These are phyloP conservation scores for Microcebus jonahi DNA, from an alignment of 2,113 vertebrate genomes.

Conservation along the genomic window DNA sequence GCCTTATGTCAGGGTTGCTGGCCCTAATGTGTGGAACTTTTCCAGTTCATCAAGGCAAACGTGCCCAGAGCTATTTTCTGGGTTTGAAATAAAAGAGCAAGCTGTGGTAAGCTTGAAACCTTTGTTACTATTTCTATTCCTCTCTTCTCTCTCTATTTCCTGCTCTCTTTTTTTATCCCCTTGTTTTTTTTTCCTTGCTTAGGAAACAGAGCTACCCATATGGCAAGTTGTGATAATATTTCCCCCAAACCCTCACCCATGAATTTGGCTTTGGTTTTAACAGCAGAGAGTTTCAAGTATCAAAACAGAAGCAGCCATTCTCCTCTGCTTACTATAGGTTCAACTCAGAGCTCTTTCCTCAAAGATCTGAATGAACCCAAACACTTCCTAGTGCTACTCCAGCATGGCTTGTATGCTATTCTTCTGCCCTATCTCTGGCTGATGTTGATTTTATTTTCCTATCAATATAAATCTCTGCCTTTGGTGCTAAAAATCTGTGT, in stretches of 20 bases:
- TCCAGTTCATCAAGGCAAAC: conserved; percentile 75
- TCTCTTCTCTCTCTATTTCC: conserved; percentile 51
- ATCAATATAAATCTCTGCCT: neutral
- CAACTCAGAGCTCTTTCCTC: neutral
- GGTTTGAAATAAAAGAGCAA: conserved; percentile 74
- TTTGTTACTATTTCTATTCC: conserved; percentile 60
- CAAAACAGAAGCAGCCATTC: neutral
- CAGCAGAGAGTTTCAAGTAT: conserved; percentile 4
- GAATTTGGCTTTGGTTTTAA: conserved; percentile 43
- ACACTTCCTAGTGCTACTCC: too few relatives aligned
- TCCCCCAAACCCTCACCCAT: neutral
- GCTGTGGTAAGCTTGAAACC: conserved; percentile 51
- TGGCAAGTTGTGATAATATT: conserved; percentile 59
- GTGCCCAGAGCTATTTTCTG: conserved; percentile 72
- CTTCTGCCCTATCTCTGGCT: neutral
- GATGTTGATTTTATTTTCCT: neutral
- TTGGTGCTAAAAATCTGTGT: neutral
- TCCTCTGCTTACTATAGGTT: neutral
- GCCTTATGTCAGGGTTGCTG: conserved; percentile 65
- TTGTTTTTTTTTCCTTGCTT: conserved; percentile 36
- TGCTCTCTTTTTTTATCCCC: conserved; percentile 5
- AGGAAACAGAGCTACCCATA: conserved; percentile 54
- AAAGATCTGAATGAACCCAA: neutral
- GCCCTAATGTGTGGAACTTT: conserved; percentile 72
- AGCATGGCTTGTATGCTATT: neutral